Evolutionary conservation across 2,113 vertebrate species (phyloP).

Genomic region (Mixornis gularis): DNA sequence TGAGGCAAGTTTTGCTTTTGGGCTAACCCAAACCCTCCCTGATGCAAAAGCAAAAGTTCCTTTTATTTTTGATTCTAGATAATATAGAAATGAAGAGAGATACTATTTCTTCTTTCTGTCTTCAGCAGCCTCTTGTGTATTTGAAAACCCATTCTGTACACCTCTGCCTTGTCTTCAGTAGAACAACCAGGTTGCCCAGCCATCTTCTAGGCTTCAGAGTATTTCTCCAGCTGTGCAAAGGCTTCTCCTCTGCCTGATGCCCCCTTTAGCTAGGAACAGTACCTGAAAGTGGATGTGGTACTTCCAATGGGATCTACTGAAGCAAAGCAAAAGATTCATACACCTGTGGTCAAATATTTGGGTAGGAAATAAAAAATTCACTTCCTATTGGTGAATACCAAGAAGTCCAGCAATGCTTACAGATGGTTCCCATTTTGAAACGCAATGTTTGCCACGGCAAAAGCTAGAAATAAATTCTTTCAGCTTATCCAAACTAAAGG

Average conservation of each 20-base stretch:
- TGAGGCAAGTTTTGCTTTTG: neutral
- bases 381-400: neutral
- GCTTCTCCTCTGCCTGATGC: neutral
- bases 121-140: neutral
- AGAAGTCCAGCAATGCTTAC: neutral
- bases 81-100: neutral
- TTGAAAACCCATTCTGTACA: neutral
- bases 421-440: neutral
- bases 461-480: neutral
- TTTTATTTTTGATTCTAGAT: neutral
- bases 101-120: neutral
- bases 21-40: neutral
- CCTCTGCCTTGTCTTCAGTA: neutral
- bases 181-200: neutral
- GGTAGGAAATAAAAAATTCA: neutral
- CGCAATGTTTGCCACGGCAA: neutral
- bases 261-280: neutral
- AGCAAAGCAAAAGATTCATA: neutral
- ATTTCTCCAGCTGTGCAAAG: neutral
- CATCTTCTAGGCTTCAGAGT: neutral
- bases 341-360: neutral
- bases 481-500: neutral
- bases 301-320: neutral
- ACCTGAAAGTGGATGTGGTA: neutral
- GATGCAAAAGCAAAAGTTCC: neutral